These are phyloP conservation scores for Peromyscus melanophrys DNA, from an alignment of 2,797 vertebrate species.

Conservation along the genomic window DNA sequence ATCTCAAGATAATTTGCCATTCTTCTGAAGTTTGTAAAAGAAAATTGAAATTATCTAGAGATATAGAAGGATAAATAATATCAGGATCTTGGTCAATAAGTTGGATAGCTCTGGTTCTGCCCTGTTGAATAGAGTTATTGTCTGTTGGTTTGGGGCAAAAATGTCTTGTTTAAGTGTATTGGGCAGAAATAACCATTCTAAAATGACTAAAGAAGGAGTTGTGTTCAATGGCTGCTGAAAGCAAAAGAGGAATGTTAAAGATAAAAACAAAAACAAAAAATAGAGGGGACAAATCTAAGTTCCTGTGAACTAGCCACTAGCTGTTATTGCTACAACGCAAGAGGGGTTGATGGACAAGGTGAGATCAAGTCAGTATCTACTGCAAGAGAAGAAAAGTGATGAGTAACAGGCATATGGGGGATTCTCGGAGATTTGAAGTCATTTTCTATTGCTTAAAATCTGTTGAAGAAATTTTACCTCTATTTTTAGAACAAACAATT, in stretches of 20 bases:
- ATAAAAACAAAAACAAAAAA: background rate
- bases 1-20: background rate
- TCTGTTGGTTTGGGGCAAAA: background rate
- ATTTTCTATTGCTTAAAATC: background rate
- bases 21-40: background rate
- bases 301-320: background rate
- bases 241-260: background rate
- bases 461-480: background rate
- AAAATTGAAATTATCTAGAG: background rate
- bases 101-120: background rate
- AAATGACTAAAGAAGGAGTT: background rate
- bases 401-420: background rate
- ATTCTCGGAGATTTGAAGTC: background rate
- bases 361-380: background rate
- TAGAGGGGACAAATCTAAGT: background rate
- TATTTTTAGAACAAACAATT: background rate
- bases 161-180: background rate
- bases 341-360: background rate
- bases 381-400: background rate
- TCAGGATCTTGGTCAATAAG: background rate
- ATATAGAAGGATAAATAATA: background rate
- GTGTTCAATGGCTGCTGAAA: background rate
- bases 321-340: background rate
- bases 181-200: background rate
- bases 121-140: background rate